Percentiles rank a stretch among this genome's conserved stretches.
Evolutionary conservation across 2,113 vertebrate species (phyloP).

Genomic region (Mus pahari): DNA sequence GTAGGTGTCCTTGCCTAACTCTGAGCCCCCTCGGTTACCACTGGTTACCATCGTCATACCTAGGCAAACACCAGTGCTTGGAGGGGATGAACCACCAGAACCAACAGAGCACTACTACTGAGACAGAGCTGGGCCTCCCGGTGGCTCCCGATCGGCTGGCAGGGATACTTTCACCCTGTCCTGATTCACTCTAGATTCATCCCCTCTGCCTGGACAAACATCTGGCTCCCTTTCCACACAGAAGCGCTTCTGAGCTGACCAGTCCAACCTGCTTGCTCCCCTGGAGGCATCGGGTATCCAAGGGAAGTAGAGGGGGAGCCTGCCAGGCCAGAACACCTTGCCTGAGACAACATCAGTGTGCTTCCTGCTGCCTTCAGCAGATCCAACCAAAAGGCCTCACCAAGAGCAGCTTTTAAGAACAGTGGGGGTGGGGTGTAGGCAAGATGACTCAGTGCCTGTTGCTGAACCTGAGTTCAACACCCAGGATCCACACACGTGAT

Average conservation of each 20-base stretch:
- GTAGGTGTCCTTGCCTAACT: no score
- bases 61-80: neutral
- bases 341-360: neutral
- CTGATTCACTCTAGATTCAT: conserved; percentile 45
- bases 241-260: conserved; percentile 25
- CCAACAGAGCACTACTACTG: accelerated
- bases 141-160: no score
- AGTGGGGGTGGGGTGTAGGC: neutral
- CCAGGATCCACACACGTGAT: neutral
- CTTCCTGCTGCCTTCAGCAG: neutral
- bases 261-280: conserved; percentile 66
- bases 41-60: neutral
- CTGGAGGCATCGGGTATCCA: neutral
- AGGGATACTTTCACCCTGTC: neutral
- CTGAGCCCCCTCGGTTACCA: neutral
- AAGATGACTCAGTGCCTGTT: neutral
- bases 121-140: neutral
- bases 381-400: neutral
- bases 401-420: neutral
- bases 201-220: conserved; percentile 32
- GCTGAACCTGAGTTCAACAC: neutral
- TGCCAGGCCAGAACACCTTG: neutral
- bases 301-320: neutral
- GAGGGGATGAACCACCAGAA: neutral
- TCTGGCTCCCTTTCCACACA: conserved; percentile 4